These are phyloP conservation scores for Sebastolobus alascanus DNA, from an alignment of 2,797 vertebrate genomes.

Conservation along the genomic window DNA sequence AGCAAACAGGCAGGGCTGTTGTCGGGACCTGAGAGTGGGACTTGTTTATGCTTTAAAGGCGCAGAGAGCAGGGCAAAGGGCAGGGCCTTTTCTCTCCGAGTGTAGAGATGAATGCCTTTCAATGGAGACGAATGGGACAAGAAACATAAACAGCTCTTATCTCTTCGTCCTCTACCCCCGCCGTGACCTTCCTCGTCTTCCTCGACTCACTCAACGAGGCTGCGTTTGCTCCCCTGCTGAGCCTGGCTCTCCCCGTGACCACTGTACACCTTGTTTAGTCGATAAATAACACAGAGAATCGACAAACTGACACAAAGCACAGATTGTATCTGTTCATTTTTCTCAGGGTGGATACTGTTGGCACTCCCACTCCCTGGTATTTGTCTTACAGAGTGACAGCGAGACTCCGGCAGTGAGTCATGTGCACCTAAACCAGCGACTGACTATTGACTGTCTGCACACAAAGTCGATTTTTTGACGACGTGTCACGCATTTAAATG, in stretches of 20 bases:
- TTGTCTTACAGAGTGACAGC: constrained; percentile 42
- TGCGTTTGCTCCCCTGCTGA: constrained; percentile 50
- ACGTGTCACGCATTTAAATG: neutral
- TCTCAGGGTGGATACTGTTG: constrained; percentile 40
- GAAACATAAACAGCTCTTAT: constrained; percentile 79
- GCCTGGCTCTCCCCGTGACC: constrained; percentile 48
- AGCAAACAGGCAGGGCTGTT: constrained; percentile 68
- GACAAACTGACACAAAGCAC: constrained; percentile 59
- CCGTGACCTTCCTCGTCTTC: constrained; percentile 57
- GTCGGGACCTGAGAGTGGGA: constrained; percentile 19
- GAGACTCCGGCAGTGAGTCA: constrained; percentile 40
- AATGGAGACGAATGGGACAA: constrained; percentile 70
- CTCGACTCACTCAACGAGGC: constrained; percentile 16
- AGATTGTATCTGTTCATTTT: constrained; percentile 53
- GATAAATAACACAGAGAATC: constrained; percentile 58
- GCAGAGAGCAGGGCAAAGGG: constrained; percentile 51
- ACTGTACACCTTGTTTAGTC: constrained; percentile 53
- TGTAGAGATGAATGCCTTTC: constrained; percentile 54
- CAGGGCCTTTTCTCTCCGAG: constrained; percentile 37
- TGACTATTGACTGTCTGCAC: constrained; percentile 47
- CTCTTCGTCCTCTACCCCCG: constrained; percentile 56
- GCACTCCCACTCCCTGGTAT: constrained; percentile 53
- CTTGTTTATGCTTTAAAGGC: constrained; percentile 58
- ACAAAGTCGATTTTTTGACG: constrained; percentile 30
- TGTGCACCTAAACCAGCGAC: constrained; percentile 40